Evolutionary conservation across 2,888 invertebrate genomes (phyloP), one percentile per base, ranked within the genome.

Genomic region (Diaperis boleti): DNA sequence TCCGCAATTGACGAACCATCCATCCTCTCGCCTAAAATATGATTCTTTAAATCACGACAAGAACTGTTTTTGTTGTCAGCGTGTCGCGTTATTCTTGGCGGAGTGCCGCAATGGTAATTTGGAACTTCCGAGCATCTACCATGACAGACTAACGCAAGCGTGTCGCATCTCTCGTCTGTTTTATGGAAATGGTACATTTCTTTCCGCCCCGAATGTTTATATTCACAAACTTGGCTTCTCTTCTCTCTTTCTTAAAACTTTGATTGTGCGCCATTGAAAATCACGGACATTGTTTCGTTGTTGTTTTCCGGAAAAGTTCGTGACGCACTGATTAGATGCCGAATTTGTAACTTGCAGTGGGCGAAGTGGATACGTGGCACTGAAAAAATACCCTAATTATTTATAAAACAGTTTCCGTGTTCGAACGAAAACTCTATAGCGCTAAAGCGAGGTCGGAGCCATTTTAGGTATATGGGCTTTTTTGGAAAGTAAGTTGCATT

Each of bases 151-250:
- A 47, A 54, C 44, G 29, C 29, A 59, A 41, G 59, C 65, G 55
- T 42, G 49, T 39, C 47, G 54, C 63, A 52, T 66, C 59, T 64
- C 42, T 3, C 42, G 52, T 26, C 62, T 64, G 62, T 68, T 68
- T 68, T 62, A 68, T 68, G 65, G 62, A 61, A 68, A 68, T 66
- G 55, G 57, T 49, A 64, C 50, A 68, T 59, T 66, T 64, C 64
- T 49, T 54, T 56, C 42, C 55, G 41, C 15, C 29, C 31, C 13
- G 18, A 68, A 62, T 68, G 62, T 64, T 66, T 57, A 33, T 57
- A 50, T 57, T 56, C 44, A 18, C 31, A 45, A 57, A 57, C 31
- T 49, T n/a, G n/a, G n/a, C n/a, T 31, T 20, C 62, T 15, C 44
- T 56, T 56, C 54, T 54, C n/a, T 37, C 33, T 2, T 59, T 50